Conservation (phyloP, 1,140 invertebrate genomes). For the Drosophila simulans region DNA sequence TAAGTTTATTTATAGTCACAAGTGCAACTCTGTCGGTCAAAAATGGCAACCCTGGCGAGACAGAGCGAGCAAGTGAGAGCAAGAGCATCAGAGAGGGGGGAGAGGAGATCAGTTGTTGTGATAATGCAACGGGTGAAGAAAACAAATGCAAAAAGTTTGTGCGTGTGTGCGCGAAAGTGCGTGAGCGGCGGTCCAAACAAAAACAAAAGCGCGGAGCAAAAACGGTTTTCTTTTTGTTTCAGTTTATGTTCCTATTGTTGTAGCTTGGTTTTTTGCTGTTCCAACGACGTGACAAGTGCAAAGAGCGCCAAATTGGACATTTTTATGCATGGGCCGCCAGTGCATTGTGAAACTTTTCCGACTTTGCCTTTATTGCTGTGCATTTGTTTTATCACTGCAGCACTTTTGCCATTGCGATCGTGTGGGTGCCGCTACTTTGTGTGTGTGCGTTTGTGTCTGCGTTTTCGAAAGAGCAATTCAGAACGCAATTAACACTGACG, state of each 20-base stretch:
- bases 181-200: slow-evolving; percentile 20
- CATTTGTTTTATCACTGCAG: slow-evolving; percentile 46
- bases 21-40: slow-evolving; percentile 7
- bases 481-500: slow-evolving; percentile 18
- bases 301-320: slow-evolving; percentile 28
- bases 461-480: slow-evolving; percentile 15
- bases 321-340: slow-evolving; percentile 28
- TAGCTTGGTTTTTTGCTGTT: not conserved
- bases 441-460: slow-evolving; percentile 3
- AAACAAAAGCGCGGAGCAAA: slow-evolving; percentile 21
- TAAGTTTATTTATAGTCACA: slow-evolving; percentile 6
- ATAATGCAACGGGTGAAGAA: not conserved
- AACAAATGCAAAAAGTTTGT: slow-evolving; percentile 2
- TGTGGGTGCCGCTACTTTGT: not conserved
- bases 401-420: slow-evolving; percentile 33
- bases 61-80: not conserved
- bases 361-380: slow-evolving; percentile 22
- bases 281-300: slow-evolving; percentile 35
- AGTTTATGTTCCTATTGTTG: not conserved
- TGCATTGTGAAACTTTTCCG: slow-evolving; percentile 43
- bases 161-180: slow-evolving; percentile 10
- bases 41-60: not conserved
- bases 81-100: too few species aligned
- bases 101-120: slow-evolving; percentile 4
- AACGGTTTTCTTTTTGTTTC: not conserved